phyloP scores from a whole-genome alignment of 2,113 vertebrate genomes.

The Chloebia gouldiae region DNA sequence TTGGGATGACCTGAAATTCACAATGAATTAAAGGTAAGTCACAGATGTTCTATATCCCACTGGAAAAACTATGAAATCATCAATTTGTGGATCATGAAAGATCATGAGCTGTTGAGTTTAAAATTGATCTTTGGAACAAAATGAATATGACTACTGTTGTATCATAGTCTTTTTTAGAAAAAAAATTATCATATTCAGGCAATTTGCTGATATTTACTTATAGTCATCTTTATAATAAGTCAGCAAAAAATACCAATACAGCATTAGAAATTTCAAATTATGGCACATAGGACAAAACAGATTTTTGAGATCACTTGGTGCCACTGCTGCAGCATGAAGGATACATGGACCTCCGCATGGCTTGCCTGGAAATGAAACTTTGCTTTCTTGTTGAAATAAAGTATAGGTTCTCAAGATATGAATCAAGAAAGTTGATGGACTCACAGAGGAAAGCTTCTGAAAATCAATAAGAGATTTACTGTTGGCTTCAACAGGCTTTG shows the following conservation, averaged over 20 bases:
- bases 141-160: not conserved
- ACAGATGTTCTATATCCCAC: not conserved
- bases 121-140: not conserved
- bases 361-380: not conserved
- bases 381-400: not conserved
- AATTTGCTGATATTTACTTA: slow-evolving; percentile 35
- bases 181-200: not conserved
- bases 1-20: not conserved
- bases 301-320: not conserved
- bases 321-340: not conserved
- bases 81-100: not conserved
- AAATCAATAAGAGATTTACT: slow-evolving; percentile 28
- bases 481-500: not conserved
- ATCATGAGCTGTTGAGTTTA: not conserved
- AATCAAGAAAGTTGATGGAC: not conserved
- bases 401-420: not conserved
- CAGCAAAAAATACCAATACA: not conserved
- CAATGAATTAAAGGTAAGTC: not conserved
- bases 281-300: not conserved
- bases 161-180: slow-evolving; percentile 21
- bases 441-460: not conserved
- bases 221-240: slow-evolving; percentile 2
- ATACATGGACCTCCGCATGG: not conserved
- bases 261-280: not conserved
- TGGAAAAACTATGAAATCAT: not conserved